Evolutionary conservation across 2,888 invertebrate species (phyloP).

Genomic region (Nomada ferruginata): DNA sequence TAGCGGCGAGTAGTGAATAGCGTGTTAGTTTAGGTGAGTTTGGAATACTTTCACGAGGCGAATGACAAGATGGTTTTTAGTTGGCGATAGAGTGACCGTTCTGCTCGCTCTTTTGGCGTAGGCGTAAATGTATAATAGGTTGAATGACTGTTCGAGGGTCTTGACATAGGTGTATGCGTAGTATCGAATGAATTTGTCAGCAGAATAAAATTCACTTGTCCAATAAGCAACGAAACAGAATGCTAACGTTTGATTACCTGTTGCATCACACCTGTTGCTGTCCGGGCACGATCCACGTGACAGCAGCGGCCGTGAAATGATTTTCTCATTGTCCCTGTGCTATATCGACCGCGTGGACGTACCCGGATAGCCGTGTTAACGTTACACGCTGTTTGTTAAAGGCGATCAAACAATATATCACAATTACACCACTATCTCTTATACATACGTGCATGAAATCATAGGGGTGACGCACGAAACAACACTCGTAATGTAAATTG

Average conservation of each 20-base stretch:
- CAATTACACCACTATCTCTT: conserved; percentile 3
- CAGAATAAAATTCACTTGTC: conserved; percentile 1
- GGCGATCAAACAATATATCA: conserved; percentile 5
- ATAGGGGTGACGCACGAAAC: conserved; percentile 28
- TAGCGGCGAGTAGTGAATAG: not conserved
- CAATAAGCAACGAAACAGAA: conserved; percentile 49
- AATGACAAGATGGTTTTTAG: not conserved
- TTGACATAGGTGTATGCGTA: not conserved
- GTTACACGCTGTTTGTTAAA: conserved; percentile 14
- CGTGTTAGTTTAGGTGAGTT: not conserved
- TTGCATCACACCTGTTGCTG: conserved; percentile 75
- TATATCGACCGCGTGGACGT: conserved; percentile 55
- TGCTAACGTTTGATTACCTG: conserved; percentile 69
- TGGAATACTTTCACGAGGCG: not conserved
- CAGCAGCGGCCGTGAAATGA: conserved; percentile 67
- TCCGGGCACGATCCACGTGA: conserved; percentile 57
- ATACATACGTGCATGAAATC: not conserved
- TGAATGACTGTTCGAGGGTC: no score
- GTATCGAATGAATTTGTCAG: not conserved
- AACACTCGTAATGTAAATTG: conserved; percentile 16
- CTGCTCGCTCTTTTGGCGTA: no score
- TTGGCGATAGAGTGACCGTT: not conserved
- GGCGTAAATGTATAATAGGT: no score
- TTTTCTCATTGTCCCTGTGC: conserved; percentile 59
- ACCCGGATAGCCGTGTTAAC: conserved; percentile 38